Evolutionary conservation across 2,888 invertebrate species (phyloP), one percentile per base, ranked within the genome.

Genomic region (Leistus spinibarbis): DNA sequence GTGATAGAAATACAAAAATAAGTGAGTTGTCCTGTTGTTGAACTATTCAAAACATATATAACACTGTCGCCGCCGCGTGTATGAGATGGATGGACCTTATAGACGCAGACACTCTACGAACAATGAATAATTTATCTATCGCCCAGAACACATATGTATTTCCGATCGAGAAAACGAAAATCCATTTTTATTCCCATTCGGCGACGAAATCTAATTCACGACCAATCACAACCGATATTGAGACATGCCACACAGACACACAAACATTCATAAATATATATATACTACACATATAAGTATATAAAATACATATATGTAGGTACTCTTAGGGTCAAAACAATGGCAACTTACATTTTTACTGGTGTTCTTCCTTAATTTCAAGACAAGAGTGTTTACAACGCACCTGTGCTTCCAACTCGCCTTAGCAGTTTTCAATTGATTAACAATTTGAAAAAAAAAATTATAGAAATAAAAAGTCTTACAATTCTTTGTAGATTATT

Each of bases 151-250:
- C 56, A 73, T 53, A 70, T 70, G 66, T 74, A 68, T 74, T 68
- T 62, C 68, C 62, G 53, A 74, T 74, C 63, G 74, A 67, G 74
- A 73, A 66, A 24, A 27, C 66, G 66, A 63, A 74, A 74, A 74
- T 74, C 74, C 74, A 74, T 74, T 74, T 74, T 74, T 67, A 74
- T 68, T 74, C 54, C 74, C 53, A 74, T 74, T 74, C 74, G 67
- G 63, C 68, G 74, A 68, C 67, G 65, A 74, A 74, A 74, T 74
- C 74, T 68, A 74, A 74, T 74, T 74, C 74, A 68, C 63, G 67
- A 62, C 74, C 74, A 74, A 74, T 74, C 74, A 74, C 62, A 74
- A 74, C 67, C 68, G 74, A 74, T 74, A 74, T 68, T 66, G 66
- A 73, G 9, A 40, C 72, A 65, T 60, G 40, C 60, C 72, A 65